Percentiles rank a stretch among this genome's conserved stretches.
Conservation (phyloP, 1,140 invertebrate species). For the Drosophila chauvacae region DNA sequence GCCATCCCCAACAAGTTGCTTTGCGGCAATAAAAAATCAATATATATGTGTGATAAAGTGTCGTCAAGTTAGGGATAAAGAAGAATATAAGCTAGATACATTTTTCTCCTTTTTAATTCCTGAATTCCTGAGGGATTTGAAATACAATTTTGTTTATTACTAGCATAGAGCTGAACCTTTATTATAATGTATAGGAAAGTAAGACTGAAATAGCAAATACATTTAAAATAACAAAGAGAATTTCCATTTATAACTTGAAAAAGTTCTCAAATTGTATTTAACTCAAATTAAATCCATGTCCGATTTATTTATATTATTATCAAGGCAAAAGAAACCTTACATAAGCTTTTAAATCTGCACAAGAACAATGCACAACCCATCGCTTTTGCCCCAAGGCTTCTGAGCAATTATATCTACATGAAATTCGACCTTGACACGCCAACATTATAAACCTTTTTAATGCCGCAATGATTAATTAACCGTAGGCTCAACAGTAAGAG, state of each 20-base stretch:
- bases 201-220: too few relatives aligned
- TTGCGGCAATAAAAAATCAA: slow-evolving; percentile 40
- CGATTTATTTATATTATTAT: not conserved
- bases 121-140: not conserved
- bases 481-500: slow-evolving; percentile 22
- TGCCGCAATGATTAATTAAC: slow-evolving; percentile 45
- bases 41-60: slow-evolving; percentile 27
- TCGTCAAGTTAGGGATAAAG: not conserved
- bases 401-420: slow-evolving; percentile 24
- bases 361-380: slow-evolving; percentile 42
- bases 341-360: slow-evolving; percentile 17
- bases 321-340: slow-evolving; percentile 24
- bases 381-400: slow-evolving; percentile 20
- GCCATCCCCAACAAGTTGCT: slow-evolving; percentile 27
- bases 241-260: not conserved
- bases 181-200: not conserved
- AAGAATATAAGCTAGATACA: not conserved
- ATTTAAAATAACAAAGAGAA: too few relatives aligned
- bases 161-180: too few relatives aligned
- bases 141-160: not conserved
- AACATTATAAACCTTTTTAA: slow-evolving; percentile 43
- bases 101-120: not conserved
- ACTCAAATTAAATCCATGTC: not conserved
- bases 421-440: slow-evolving; percentile 47
- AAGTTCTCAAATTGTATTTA: not conserved